A percentile compares a stretch with the other conserved stretches of the same genome.
Conservation (phyloP, 2,888 invertebrate species). For the Empis livida region DNA sequence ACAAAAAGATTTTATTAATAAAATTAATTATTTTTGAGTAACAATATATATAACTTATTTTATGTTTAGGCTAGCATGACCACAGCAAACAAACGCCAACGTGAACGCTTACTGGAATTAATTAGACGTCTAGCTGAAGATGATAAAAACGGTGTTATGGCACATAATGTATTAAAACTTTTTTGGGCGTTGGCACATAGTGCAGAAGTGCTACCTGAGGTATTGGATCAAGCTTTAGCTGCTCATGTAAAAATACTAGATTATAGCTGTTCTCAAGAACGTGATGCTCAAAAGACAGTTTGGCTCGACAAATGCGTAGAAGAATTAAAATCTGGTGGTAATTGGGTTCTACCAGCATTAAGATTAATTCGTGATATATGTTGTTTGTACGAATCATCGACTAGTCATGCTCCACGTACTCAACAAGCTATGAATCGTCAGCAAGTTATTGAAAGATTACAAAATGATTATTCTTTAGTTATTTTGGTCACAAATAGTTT, state of each 20-base stretch:
- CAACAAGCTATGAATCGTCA: constrained; percentile 43
- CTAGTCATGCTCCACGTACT: constrained; percentile 29
- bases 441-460: constrained; percentile 78
- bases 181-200: constrained; percentile 97
- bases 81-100: constrained; percentile 87
- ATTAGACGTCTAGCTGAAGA: constrained; percentile 93
- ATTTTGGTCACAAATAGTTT: constrained; percentile 88
- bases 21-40: constrained; percentile 1
- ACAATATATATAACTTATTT: constrained; percentile 5
- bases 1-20: too few relatives aligned
- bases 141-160: constrained; percentile 98
- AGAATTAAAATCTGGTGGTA: constrained; percentile 73
- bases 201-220: constrained; percentile 91
- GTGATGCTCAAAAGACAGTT: constrained; percentile 88
- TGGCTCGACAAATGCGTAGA: constrained; percentile 97
- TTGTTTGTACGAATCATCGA: constrained; percentile 71
- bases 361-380: constrained; percentile 95
- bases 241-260: constrained; percentile 96
- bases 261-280: constrained; percentile 93
- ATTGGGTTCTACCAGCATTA: constrained; percentile 88
- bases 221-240: constrained; percentile 89
- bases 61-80: constrained; percentile 72
- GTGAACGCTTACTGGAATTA: constrained; percentile 87
- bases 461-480: constrained; percentile 84
- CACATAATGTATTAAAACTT: constrained; percentile 86